phyloP scores from a whole-genome alignment of 2,797 vertebrate genomes.

The Amblyopsis hoosieri region DNA sequence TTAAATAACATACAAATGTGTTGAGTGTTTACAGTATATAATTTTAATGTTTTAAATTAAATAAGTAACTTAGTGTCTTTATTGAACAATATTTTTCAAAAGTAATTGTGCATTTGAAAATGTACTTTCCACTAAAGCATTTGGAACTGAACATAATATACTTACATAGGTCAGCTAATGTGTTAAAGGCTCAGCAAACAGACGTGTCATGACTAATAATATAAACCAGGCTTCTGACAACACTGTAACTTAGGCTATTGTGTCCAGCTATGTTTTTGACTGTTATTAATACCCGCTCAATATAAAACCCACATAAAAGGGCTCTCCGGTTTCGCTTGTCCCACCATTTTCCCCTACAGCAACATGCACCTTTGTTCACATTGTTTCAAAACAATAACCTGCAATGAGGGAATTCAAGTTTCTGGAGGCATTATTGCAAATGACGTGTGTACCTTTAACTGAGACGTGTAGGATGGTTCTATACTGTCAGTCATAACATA shows the following conservation, averaged over 20 bases:
- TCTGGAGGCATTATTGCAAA: background rate
- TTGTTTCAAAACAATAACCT: too few relatives aligned
- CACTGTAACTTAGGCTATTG: background rate
- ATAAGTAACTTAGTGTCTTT: background rate
- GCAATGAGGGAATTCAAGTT: too few relatives aligned
- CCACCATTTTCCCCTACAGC: too few relatives aligned
- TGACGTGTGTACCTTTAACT: too few relatives aligned
- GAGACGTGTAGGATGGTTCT: background rate
- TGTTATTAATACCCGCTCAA: background rate
- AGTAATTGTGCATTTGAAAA: background rate
- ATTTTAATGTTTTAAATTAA: background rate
- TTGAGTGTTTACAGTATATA: background rate
- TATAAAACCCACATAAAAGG: background rate
- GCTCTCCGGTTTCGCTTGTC: too few relatives aligned
- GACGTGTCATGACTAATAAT: background rate
- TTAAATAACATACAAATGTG: background rate
- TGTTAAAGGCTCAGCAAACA: background rate
- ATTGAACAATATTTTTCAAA: background rate
- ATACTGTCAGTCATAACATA: slow-evolving; percentile 2
- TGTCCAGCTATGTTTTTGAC: background rate
- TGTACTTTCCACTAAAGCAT: background rate
- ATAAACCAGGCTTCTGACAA: slow-evolving; percentile 5
- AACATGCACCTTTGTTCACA: too few relatives aligned
- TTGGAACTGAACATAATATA: background rate
- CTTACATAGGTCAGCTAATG: too few relatives aligned